Evolutionary conservation across 2,888 invertebrate species (phyloP), one percentile per base, ranked within the genome.

Genomic region (Idaea dimidiata): DNA sequence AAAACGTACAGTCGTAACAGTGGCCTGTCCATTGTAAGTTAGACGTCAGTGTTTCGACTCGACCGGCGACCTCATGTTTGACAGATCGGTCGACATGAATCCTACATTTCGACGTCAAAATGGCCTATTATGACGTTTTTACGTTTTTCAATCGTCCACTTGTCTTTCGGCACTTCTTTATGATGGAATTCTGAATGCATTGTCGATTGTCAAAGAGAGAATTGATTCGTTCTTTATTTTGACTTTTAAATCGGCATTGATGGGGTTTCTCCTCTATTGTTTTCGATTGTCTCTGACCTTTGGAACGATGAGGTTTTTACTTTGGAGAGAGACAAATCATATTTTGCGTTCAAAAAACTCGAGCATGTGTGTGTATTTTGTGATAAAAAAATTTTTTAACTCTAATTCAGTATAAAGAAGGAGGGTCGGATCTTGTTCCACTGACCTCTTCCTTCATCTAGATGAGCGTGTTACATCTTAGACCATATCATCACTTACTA

Each of bases 81-180:
- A 91, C 92, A 91, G 90, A 89, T 89, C 86, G 89, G 83, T 24
- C 85, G 84, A 88, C 89, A 82, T 87, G 88, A 84, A 89, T 86
- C 87, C 88, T 84, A 86, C 88, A 87, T 85, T 87, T 86, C 86
- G 85, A 84, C 81, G 83, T 82, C 77, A 86, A 90, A 91, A 91
- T 90, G 88, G 86, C 87, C 88, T 88, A 89, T 89, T 91, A 88
- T 87, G 85, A 43, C 8, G 3, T 43, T 43, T 43, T 43, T 43
- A 43, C 84, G 78, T 87, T 91, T 89, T 91, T 91, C 84, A 82
- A 83, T 83, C 82, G 83, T 75, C 77, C 88, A 85, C 86, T 88
- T 90, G 87, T 90, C 89, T 89, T 88, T 89, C 90, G 85, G 82
- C 88, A 87, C 87, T 89, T 89, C 89, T 87, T 90, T 91, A 84